Percentiles rank a stretch among this genome's conserved stretches.
Conservation (phyloP, 1,140 invertebrate species). For the Bombus fervidus region DNA sequence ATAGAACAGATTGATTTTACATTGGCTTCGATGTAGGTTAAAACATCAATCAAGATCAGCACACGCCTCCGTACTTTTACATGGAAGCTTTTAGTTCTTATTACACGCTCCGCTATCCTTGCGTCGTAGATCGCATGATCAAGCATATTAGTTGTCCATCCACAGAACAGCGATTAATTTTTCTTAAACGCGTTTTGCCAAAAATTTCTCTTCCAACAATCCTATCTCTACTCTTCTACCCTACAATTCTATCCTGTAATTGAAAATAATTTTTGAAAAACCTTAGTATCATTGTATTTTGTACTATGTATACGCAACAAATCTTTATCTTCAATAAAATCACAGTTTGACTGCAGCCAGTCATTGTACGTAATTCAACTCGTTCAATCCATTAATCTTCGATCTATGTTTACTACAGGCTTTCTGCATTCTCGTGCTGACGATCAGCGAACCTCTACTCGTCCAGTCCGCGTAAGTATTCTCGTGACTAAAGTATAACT, state of each 20-base stretch:
- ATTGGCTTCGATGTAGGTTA: neutral
- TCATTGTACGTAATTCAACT: neutral
- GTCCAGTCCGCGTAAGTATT: conserved; percentile 65
- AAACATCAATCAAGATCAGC: neutral
- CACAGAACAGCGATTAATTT: neutral
- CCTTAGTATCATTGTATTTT: neutral
- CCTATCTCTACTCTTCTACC: neutral
- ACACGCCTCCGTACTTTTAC: neutral
- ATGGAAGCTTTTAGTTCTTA: neutral
- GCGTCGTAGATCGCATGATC: neutral
- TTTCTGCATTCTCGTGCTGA: conserved; percentile 66
- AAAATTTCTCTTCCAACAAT: neutral
- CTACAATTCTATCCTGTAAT: neutral
- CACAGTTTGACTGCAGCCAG: neutral
- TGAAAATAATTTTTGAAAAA: neutral
- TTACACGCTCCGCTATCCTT: neutral
- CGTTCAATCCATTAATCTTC: conserved; percentile 1
- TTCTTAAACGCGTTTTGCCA: neutral
- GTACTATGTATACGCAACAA: neutral
- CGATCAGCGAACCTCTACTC: conserved; percentile 62
- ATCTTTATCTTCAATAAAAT: neutral
- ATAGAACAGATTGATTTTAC: neutral
- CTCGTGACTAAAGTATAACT: too few relatives aligned
- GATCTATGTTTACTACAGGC: conserved; percentile 53
- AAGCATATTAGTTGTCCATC: neutral